Base-by-base conservation (phyloP, 2,113 vertebrate species). In the Columba janthina region DNA sequence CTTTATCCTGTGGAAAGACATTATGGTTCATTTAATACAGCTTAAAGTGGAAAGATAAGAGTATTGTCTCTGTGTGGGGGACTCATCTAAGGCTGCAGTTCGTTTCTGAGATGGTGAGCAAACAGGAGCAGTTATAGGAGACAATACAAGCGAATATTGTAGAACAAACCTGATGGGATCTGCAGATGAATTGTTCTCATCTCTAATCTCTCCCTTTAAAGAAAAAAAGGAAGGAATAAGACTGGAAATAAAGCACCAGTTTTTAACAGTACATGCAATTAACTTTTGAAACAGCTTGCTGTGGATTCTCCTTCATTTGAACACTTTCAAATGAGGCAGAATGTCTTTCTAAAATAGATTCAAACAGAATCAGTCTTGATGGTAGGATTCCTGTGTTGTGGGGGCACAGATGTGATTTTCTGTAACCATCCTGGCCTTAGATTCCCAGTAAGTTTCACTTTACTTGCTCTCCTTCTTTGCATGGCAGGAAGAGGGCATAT, bases 191-290 rank as follows among this genome's bases (percentile, higher is more conserved):
- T 77, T 4, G 2, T 60, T 88, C 51, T 66, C 58, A 90, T 93
- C 69, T 95, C 50, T 77, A 90, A 86, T 93, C 42, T 92, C 79
- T 85, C 51, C 24, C 60, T 88, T 91, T 86, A 83, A 93, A 94
- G 85, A 66, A 90, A 85, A 44, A 93, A 91, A 85, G 29, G 51
- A 79, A 91, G 25, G 22, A 88, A 70, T 82, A 79, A 56, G 20
- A 62, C 42, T 56, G 25, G 62, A 95, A 89, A 95, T 79, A 94
- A 85, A 93, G 51, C 29, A 71, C 8, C 34, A 34, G 9, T 6
- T 82, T 95, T 95, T 48, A 93, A 34, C 36, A 38, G 46, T 66
- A 54, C 1, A 1, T 66, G 36, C 56, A 96, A 95, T 93, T 95
- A 91, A 85, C 78, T 58, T 48, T 66, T 83, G 85, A 85, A 95